Conservation (phyloP, 2,113 vertebrate species). For the Sinocyclocheilus anophthalmus region DNA sequence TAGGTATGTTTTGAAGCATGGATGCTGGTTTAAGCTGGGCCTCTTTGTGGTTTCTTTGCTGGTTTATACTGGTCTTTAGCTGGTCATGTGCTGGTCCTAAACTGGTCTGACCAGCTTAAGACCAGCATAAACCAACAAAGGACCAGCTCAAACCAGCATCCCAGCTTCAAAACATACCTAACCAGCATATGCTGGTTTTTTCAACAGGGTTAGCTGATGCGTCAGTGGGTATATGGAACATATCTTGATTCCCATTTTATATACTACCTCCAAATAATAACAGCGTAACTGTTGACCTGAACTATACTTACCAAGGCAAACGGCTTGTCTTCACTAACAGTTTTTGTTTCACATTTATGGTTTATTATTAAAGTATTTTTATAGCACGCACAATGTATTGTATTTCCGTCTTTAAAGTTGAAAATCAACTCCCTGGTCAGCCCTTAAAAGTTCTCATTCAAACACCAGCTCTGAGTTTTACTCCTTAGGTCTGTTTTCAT, state of each 20-base stretch:
- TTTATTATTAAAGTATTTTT: not conserved
- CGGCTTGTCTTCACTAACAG: not conserved
- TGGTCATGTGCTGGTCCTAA: too few relatives aligned
- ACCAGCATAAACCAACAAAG: too few relatives aligned
- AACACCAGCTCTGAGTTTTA: constrained; percentile 11
- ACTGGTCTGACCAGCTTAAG: too few relatives aligned
- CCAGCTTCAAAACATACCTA: too few relatives aligned
- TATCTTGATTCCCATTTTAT: not conserved
- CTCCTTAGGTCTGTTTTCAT: constrained; percentile 6
- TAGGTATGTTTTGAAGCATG: too few relatives aligned
- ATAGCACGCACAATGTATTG: not conserved
- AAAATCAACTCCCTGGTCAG: not conserved
- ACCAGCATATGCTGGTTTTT: too few relatives aligned
- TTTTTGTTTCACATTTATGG: not conserved
- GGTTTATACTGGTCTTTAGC: too few relatives aligned
- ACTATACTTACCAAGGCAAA: not conserved
- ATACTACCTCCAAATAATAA: not conserved
- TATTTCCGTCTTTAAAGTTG: not conserved
- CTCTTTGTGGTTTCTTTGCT: too few relatives aligned
- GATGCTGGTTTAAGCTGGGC: too few relatives aligned
- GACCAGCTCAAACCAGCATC: too few relatives aligned
- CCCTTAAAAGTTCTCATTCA: not conserved
- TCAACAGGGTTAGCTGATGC: too few relatives aligned
- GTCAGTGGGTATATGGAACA: too few relatives aligned
- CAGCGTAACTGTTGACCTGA: not conserved